phyloP scores from a whole-genome alignment of 2,888 invertebrate species.

The Maniola hyperantus region DNA sequence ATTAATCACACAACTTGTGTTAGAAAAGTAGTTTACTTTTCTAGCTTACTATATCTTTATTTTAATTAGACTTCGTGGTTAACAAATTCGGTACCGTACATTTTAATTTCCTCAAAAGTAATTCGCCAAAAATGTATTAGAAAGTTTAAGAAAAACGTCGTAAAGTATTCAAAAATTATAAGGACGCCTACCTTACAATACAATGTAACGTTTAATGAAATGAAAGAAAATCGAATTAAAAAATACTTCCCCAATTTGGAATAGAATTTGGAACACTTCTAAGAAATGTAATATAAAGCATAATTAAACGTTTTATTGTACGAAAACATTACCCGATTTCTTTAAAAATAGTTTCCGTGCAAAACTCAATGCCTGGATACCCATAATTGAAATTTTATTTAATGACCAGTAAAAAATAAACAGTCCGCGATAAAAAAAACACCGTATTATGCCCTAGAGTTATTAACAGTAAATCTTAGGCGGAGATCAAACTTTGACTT shows the following conservation, averaged over 20 bases:
- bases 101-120: background rate
- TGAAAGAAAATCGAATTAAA: background rate
- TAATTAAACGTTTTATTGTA: no score
- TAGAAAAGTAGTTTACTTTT: constrained; percentile 1
- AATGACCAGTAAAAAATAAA: background rate
- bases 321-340: background rate
- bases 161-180: background rate
- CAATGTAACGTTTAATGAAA: background rate
- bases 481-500: no score
- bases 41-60: constrained; percentile 12
- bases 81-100: background rate
- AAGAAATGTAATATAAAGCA: no score
- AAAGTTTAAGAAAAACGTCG: no score
- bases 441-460: background rate
- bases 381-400: background rate
- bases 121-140: background rate
- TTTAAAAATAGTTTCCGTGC: background rate
- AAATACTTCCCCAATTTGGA: background rate
- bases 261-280: background rate
- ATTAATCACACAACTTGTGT: no score
- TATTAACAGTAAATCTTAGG: background rate
- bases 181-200: background rate
- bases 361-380: background rate
- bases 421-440: background rate
- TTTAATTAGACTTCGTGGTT: background rate